Evolutionary conservation across 2,113 vertebrate genomes (phyloP).

Genomic region (Thinocorus orbignyianus): DNA sequence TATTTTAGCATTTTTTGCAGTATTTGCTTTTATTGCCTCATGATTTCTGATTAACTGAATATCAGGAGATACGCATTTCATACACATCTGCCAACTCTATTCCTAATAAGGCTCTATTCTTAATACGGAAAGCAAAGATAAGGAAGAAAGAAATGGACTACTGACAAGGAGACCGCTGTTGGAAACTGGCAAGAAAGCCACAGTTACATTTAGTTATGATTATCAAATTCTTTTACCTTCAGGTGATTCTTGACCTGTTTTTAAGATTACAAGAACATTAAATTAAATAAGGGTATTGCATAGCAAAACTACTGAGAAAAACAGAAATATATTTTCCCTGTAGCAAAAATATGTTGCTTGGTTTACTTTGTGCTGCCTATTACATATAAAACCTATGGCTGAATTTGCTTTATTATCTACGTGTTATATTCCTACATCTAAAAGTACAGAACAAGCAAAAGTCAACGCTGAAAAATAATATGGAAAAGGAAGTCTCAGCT

Average conservation of each 20-base stretch:
- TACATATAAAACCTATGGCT: constrained; percentile 1
- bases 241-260: background rate
- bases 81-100: background rate
- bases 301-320: constrained; percentile 7
- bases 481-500: background rate
- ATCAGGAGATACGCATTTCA: background rate
- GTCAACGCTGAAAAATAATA: background rate
- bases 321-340: background rate
- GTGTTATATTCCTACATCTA: background rate
- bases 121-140: background rate
- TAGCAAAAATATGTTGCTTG: constrained; percentile 16
- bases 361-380: background rate
- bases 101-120: too few relatives aligned
- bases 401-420: background rate
- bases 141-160: background rate
- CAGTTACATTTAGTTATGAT: background rate
- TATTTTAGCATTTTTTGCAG: background rate
- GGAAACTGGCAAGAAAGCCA: background rate
- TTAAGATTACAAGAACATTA: constrained; percentile 5
- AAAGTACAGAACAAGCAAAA: background rate
- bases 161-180: background rate
- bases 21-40: background rate
- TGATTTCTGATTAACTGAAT: background rate
- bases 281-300: constrained; percentile 12
- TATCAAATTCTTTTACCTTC: background rate